phyloP scores from a whole-genome alignment of 2,888 invertebrate genomes.

The Acrocera orbiculus region DNA sequence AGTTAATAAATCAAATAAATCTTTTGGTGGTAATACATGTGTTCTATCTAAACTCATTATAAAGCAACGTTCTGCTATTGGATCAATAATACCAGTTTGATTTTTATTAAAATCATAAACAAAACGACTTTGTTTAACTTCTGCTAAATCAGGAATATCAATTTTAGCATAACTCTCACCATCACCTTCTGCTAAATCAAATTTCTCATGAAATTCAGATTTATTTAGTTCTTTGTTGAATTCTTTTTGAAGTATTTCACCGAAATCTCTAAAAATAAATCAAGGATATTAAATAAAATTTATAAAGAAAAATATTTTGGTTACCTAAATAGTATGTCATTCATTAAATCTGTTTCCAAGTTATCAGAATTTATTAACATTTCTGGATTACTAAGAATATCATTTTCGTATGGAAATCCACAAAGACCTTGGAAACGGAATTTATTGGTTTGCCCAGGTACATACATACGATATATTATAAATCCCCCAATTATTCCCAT shows the following conservation, averaged over 20 bases:
- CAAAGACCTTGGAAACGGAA: constrained; percentile 27
- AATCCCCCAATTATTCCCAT: constrained; percentile 54
- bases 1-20: constrained; percentile 57
- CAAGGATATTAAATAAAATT: too few species aligned
- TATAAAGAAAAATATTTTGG: too few species aligned
- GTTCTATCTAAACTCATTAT: constrained; percentile 72
- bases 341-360: too few species aligned
- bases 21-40: constrained; percentile 59
- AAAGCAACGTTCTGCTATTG: constrained; percentile 62
- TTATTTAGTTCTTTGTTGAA: constrained; percentile 14
- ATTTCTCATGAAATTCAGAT: constrained; percentile 53
- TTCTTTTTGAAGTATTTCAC: background rate
- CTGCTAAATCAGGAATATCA: constrained; percentile 66
- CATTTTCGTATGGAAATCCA: constrained; percentile 29
- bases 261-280: too few species aligned
- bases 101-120: constrained; percentile 81
- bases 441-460: constrained; percentile 38
- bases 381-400: too few species aligned
- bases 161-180: constrained; percentile 65
- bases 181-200: constrained; percentile 54
- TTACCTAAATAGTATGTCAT: too few species aligned
- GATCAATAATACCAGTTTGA: constrained; percentile 58
- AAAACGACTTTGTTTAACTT: constrained; percentile 66
- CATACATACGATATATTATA: constrained; percentile 57
- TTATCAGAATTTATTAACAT: too few species aligned